Evolutionary conservation across 2,113 vertebrate genomes (phyloP).

Genomic region (Poicephalus meyeri): DNA sequence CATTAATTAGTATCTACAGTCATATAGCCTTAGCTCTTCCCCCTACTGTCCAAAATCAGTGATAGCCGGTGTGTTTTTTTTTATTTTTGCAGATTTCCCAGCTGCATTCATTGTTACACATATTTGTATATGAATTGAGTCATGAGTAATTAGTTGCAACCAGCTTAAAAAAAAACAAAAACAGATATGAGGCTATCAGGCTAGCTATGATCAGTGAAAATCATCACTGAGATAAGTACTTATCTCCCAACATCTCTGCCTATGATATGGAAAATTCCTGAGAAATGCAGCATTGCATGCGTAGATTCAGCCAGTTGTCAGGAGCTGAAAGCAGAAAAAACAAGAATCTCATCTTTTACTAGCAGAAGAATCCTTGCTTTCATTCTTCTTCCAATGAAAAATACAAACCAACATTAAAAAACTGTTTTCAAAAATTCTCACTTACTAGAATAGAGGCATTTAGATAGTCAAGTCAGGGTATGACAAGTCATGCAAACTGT

Average conservation of each 20-base stretch:
- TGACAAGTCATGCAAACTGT: not conserved
- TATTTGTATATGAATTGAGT: not conserved
- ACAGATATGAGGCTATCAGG: not conserved
- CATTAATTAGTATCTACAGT: not conserved
- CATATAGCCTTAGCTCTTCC: not conserved
- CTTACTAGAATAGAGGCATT: not conserved
- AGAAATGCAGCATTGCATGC: not conserved
- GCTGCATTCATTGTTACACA: not conserved
- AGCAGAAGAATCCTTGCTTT: not conserved
- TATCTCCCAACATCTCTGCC: not conserved
- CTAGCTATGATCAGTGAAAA: not conserved
- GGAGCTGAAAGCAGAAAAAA: accelerated
- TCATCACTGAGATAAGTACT: not conserved
- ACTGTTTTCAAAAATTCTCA: not conserved
- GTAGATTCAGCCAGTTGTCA: not conserved
- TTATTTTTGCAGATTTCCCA: not conserved
- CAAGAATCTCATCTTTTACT: not conserved
- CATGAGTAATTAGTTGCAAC: not conserved
- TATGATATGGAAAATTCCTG: not conserved
- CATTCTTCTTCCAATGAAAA: not conserved
- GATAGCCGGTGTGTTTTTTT: not conserved
- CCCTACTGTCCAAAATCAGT: not conserved
- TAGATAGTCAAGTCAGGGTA: not conserved
- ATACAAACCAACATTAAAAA: not conserved
- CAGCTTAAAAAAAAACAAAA: not conserved